Base-by-base conservation (phyloP, 2,888 invertebrate genomes). In the Cerastoderma edule region DNA sequence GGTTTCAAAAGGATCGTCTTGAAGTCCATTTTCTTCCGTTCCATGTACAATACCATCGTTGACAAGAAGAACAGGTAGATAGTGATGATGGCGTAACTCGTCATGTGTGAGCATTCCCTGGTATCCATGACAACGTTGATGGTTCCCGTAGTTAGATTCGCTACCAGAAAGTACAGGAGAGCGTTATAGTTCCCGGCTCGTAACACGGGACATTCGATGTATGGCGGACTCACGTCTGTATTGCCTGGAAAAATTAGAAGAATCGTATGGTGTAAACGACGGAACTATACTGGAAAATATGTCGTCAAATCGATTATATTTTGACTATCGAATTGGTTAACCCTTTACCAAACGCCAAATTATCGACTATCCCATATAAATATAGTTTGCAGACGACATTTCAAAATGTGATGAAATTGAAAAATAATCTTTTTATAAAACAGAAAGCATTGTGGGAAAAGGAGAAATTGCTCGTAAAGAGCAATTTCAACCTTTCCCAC, bases 101-200 rank as follows among this genome's bases (percentile, higher is more conserved):
- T n/a, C 35, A 33, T 1, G 0, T 13, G 2, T 39, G 60, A 22
- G n/a, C 32, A 60, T 8, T 22, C 60, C 8, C 60, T n/a, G 4
- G 60, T 60, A 39, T 60, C 60, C 33, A 60, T 22, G 22, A 60
- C 2, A 39, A 60, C 24, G 39, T 60, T 60, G 35, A 60, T 33
- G 0, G 39, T 5, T 1, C 60, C 60, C 5, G 60, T 60, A 13
- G 39, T n/a, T 39, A 60, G 39, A n/a, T 60, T 60, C 13, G 60
- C 60, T 3, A 60, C 27, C 16, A 60, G 60, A 19, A 60, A 60
- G 39, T 60, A 60, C 39, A 60, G 39, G 13, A 60, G 39, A 3
- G 39, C 60, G 30, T 60, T 60, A 10, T 0, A 39, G 39, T 60
- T 60, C 8, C 35, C 27, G 3, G 60, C 35, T 33, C 39, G 35